phyloP scores from a whole-genome alignment of 1,140 invertebrate species.

The Lasioglossum baleicum region DNA sequence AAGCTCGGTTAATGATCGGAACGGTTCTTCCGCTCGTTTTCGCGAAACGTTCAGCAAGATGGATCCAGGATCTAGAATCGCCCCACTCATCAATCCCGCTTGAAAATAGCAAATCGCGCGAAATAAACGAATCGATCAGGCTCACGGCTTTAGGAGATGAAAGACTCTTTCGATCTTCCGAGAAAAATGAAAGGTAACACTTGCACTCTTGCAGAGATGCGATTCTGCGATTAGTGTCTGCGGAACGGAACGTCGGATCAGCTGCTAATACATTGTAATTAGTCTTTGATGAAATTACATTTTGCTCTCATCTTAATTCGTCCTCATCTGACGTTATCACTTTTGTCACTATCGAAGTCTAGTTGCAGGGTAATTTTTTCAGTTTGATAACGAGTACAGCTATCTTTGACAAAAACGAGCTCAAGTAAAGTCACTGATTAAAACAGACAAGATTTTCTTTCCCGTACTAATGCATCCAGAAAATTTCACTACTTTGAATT shows the following conservation, averaged over 20 bases:
- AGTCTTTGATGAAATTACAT: too few relatives aligned
- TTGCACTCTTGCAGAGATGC: neutral
- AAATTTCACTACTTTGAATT: too few relatives aligned
- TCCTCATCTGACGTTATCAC: neutral
- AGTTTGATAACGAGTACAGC: constrained; percentile 4
- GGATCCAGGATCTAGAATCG: neutral
- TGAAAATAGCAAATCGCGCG: neutral
- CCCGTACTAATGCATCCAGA: too few relatives aligned
- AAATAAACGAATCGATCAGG: neutral
- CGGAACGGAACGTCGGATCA: too few relatives aligned
- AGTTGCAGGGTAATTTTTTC: neutral
- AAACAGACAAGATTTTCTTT: too few relatives aligned
- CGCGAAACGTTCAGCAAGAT: constrained; percentile 2
- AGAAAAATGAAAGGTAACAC: too few relatives aligned
- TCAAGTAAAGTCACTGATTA: too few relatives aligned
- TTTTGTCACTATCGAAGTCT: neutral
- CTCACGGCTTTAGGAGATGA: too few relatives aligned
- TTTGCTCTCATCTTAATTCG: neutral
- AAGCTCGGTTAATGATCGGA: constrained; percentile 27
- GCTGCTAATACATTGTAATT: too few relatives aligned
- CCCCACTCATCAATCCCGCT: neutral
- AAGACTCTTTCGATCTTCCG: too few relatives aligned
- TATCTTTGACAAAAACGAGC: too few relatives aligned
- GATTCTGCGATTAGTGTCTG: neutral
- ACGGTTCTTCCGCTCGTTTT: constrained; percentile 17